Evolutionary conservation across 2,888 invertebrate species (phyloP).

Genomic region (Zelleria hepariella): DNA sequence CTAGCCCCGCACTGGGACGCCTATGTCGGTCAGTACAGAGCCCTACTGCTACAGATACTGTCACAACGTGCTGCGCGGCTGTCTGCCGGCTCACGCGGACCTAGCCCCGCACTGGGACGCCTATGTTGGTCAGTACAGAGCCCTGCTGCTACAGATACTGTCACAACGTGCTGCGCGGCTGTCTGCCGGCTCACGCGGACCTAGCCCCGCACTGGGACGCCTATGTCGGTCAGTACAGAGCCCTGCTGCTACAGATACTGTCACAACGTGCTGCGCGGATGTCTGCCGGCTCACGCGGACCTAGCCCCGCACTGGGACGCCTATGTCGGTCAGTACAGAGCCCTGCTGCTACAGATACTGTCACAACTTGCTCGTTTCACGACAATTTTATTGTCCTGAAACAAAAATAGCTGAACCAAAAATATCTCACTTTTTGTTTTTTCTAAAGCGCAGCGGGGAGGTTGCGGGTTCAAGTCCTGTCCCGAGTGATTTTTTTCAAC

Average conservation of each 20-base stretch:
- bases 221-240: background rate
- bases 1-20: conserved; percentile 90
- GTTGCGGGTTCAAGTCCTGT: too few relatives aligned
- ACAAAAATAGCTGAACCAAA: too few relatives aligned
- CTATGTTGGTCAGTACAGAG: background rate
- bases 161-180: background rate
- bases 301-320: background rate
- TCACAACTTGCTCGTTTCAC: background rate
- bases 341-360: background rate
- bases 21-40: conserved; percentile 79
- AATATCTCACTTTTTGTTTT: too few relatives aligned
- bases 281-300: background rate
- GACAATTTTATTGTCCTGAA: background rate
- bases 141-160: conserved; percentile 80
- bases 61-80: conserved; percentile 64
- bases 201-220: background rate
- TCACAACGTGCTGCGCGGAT: background rate
- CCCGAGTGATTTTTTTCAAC: too few relatives aligned
- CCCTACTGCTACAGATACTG: conserved; percentile 86
- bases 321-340: background rate
- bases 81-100: conserved; percentile 72
- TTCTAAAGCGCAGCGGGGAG: too few relatives aligned
- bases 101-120: conserved; percentile 78
- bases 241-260: background rate
- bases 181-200: background rate